Evolutionary conservation across 1,140 invertebrate genomes (phyloP), one percentile per base, ranked within the genome.

Genomic region (Polypedilum vanderplanki): DNA sequence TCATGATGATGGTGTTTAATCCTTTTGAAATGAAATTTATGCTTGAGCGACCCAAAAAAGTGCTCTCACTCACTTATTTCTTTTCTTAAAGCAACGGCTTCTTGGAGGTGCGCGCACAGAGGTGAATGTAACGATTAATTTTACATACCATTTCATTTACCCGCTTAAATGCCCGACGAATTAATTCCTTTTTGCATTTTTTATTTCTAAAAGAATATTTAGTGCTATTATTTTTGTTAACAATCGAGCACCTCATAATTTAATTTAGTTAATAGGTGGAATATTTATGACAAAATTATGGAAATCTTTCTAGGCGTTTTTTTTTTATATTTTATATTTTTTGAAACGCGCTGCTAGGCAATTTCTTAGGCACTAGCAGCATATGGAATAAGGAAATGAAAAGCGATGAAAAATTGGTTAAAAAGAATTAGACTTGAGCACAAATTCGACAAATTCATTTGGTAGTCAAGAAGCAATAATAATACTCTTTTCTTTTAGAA

Each of bases 221-320:
- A 12, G 46, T 57, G 46, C 46, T 70, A 70, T 70, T 70, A 20
- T 70, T 70, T 20, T 20, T 70, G 65, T 70, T 70, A 70, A 70
- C 65, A 70, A 22, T 22, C 20, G 20, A 70, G 65, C 65, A 70
- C 65, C 20, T 70, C 65, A 70, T 70, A 70, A 70, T 70, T 70
- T 70, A 70, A 70, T 70, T 70, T 70, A 18, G 8, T 70, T 70
- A 70, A 70, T 70, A 70, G 65, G 20, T 8, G 17, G 65, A 70
- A 70, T 20, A 70, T 70, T 70, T 70, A 70, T 70, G 65, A 20
- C 17, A 7, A 20, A 70, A 70, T 70, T 70, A 70, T 70, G 65
- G 65, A 70, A 70, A 70, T 70, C 46, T 57, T 33, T 33, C 24
- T 33, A 33, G 24, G 24, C 5, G 1, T 33, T 33, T 33, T 33